Evolutionary conservation across 2,888 invertebrate genomes (phyloP), one percentile per base, ranked within the genome.

Genomic region (Drosophila kuntzei): DNA sequence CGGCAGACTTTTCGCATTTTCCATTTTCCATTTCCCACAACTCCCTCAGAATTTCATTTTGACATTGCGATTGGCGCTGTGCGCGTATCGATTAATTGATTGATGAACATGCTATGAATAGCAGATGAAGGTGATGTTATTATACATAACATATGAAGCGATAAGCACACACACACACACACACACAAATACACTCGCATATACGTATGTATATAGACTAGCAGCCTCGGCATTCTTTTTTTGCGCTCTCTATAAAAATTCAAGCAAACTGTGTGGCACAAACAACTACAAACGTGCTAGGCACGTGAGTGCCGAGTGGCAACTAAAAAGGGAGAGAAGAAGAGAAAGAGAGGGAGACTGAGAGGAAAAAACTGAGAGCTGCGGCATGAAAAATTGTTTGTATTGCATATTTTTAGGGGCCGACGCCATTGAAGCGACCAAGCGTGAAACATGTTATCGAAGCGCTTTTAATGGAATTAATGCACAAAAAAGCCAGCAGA

Each of bases 21-120:
- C 39, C 41, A 41, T 64, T 29, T 59, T 3, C 39, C 14, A 9
- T 47, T 29, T n/a, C n/a, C 37, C 46, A 14, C 5, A 29, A 27
- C 20, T 44, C 12, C 8, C 34, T 36, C 8, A 9, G 53, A 60
- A 68, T 63, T 64, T 58, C 37, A 29, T 61, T 49, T 55, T 58
- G 51, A 60, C 27, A 66, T 36, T 68, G 64, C 44, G 53, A 70
- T 51, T 60, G 50, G 46, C 51, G 51, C 51, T 73, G 57, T 61
- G 27, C 51, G 74, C 76, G 73, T 87, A 87, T 86, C 86, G 82
- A 86, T 86, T 86, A 87, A 86, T 86, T 86, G 87, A 86, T 86
- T 86, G 86, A 86, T 86, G 87, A 80, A 80, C 82, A 85, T 76
- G 77, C 77, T 80, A 87, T 86, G 87, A 86, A 86, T 85, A 87